Percentiles rank a stretch among this genome's conserved stretches.
Evolutionary conservation across 2,888 invertebrate genomes (phyloP).

Genomic region (Diloba caeruleocephala): DNA sequence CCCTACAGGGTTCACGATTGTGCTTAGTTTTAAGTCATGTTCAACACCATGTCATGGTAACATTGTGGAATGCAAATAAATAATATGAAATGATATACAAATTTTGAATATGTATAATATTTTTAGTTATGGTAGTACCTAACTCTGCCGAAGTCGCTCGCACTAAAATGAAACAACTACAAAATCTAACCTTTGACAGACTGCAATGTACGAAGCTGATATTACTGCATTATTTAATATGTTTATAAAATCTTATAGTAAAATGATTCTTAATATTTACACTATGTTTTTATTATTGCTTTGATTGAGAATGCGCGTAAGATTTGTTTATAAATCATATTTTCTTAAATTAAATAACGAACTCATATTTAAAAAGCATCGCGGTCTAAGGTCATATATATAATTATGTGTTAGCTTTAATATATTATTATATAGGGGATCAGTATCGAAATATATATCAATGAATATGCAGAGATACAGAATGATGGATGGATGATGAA

Average conservation of each 20-base stretch:
- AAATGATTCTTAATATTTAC: background rate
- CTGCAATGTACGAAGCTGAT: constrained; percentile 32
- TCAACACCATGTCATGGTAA: no score
- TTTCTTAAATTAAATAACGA: constrained; percentile 20
- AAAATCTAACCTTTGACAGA: constrained; percentile 2
- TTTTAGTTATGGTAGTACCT: no score
- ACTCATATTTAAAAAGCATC: constrained; percentile 6
- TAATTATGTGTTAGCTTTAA: background rate
- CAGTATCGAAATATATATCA: constrained; percentile 41
- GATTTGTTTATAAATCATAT: constrained; percentile 17
- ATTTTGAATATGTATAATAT: no score
- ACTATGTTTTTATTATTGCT: constrained; percentile 29
- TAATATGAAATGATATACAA: no score
- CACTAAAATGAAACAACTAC: constrained; percentile 26
- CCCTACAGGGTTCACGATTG: no score
- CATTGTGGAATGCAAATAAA: no score
- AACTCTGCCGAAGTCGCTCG: no score
- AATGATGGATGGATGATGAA: no score
- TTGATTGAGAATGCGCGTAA: constrained; percentile 33
- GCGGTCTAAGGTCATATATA: background rate
- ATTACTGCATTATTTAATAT: constrained; percentile 38
- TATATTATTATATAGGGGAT: constrained; percentile 23
- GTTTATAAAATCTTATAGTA: constrained; percentile 4
- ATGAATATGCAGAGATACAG: constrained; percentile 6
- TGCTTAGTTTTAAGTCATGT: no score